phyloP scores from a whole-genome alignment of 1,140 invertebrate species.

The Calosoma granatense region DNA sequence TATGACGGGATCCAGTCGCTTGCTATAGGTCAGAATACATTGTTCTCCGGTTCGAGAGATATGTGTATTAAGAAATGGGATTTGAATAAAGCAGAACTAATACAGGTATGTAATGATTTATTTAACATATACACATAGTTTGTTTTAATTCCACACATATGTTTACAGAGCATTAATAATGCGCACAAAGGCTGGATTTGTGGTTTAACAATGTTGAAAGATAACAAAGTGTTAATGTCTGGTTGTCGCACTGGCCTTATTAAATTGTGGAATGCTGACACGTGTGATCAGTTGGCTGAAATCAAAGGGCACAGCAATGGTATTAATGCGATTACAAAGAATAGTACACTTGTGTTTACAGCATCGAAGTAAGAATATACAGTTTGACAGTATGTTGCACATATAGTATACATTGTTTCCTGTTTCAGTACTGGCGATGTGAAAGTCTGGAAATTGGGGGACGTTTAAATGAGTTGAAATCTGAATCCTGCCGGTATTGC shows the following conservation, averaged over 20 bases:
- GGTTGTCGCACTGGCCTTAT: slow-evolving; percentile 68
- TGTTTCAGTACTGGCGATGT: too few species aligned
- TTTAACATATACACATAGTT: not conserved
- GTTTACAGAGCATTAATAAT: slow-evolving; percentile 49
- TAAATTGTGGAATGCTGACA: slow-evolving; percentile 60
- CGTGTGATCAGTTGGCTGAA: slow-evolving; percentile 54
- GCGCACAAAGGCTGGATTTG: slow-evolving; percentile 87
- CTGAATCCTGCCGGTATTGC: too few species aligned
- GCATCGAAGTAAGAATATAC: slow-evolving; percentile 65
- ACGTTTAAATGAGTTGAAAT: too few species aligned
- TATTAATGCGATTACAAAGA: slow-evolving; percentile 68
- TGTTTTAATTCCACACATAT: not conserved
- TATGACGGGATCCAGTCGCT: slow-evolving; percentile 84
- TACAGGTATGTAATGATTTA: slow-evolving; percentile 48
- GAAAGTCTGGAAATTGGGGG: too few species aligned
- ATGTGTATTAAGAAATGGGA: slow-evolving; percentile 86
- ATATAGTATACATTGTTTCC: too few species aligned
- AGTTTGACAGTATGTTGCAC: too few species aligned
- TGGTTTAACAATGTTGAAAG: slow-evolving; percentile 58
- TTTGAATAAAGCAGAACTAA: slow-evolving; percentile 52
- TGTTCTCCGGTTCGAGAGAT: slow-evolving; percentile 81
- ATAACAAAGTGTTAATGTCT: slow-evolving; percentile 52
- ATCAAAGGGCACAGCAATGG: slow-evolving; percentile 61
- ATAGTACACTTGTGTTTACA: slow-evolving; percentile 64
- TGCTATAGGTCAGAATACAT: slow-evolving; percentile 49